A percentile compares a stretch with the other conserved stretches of the same genome.
Evolutionary conservation across 2,888 invertebrate species (phyloP).

Genomic region (Penaeus monodon): DNA sequence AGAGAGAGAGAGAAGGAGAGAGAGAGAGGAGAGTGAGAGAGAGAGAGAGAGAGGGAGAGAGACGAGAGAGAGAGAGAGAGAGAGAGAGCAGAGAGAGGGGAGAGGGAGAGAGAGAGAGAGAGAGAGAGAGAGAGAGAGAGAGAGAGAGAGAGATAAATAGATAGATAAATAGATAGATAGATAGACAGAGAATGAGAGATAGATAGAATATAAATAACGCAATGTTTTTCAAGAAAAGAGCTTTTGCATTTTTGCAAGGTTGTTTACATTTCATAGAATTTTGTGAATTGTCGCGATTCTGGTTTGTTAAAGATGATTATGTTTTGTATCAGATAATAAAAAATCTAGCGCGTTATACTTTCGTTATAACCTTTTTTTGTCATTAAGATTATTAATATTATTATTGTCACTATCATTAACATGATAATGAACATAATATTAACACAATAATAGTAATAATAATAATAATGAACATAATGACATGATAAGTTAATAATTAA

Average conservation of each 20-base stretch:
- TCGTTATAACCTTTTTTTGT: background rate
- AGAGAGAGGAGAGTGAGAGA: constrained; percentile 5
- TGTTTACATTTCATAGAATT: too few relatives aligned
- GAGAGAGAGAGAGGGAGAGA: background rate
- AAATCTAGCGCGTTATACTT: too few relatives aligned
- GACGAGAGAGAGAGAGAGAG: background rate
- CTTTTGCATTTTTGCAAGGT: too few relatives aligned
- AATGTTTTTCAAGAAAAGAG: too few relatives aligned
- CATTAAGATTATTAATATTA: background rate
- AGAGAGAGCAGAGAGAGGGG: background rate
- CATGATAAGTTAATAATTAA: too few relatives aligned
- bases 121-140: background rate
- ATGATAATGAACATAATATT: background rate
- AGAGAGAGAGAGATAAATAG: background rate
- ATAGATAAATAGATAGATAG: background rate
- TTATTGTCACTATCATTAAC: too few relatives aligned
- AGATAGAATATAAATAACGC: background rate
- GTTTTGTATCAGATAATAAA: too few relatives aligned
- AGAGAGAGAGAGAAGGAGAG: background rate
- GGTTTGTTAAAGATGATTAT: too few relatives aligned
- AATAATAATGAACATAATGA: background rate
- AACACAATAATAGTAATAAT: background rate
- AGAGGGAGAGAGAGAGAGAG: background rate
- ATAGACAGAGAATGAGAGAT: background rate
- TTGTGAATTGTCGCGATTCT: too few relatives aligned